Conservation (phyloP, 2,888 invertebrate genomes). For the Catocala nupta region DNA sequence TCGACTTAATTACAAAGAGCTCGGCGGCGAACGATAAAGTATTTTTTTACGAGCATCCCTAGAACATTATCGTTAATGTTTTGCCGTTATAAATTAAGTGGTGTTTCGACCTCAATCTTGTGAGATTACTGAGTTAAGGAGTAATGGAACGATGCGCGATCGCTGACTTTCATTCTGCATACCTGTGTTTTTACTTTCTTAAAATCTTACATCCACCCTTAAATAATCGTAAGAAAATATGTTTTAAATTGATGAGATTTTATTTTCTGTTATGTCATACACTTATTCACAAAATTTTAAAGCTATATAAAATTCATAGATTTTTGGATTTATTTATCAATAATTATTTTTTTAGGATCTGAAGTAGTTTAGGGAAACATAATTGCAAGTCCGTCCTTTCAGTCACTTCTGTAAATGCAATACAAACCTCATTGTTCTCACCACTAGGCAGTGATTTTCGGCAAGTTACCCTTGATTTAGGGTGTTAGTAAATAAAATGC, state of each 20-base stretch:
- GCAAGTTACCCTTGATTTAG: too few relatives aligned
- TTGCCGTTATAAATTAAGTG: slow-evolving; percentile 78
- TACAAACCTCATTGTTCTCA: too few relatives aligned
- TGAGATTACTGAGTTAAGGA: slow-evolving; percentile 49
- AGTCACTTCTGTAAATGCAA: too few relatives aligned
- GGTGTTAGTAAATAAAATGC: too few relatives aligned
- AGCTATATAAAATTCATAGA: too few relatives aligned
- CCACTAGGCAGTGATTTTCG: too few relatives aligned
- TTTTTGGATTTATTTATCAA: too few relatives aligned
- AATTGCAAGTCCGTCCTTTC: too few relatives aligned
- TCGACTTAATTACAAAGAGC: slow-evolving; percentile 78
- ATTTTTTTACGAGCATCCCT: slow-evolving; percentile 74
- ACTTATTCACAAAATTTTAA: too few relatives aligned
- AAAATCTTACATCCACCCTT: background rate
- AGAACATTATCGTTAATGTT: slow-evolving; percentile 75
- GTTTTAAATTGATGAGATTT: too few relatives aligned
- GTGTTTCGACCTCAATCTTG: slow-evolving; percentile 60
- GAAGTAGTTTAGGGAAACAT: too few relatives aligned
- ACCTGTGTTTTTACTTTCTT: slow-evolving; percentile 6
- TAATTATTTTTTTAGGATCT: too few relatives aligned
- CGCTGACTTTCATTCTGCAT: slow-evolving; percentile 36
- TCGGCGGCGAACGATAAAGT: slow-evolving; percentile 72
- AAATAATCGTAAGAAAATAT: background rate
- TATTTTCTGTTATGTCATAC: background rate
- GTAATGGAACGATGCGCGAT: slow-evolving; percentile 46